A percentile compares a stretch with the other conserved stretches of the same genome.
Conservation (phyloP, 2,113 vertebrate genomes). For the Nothobranchius kuhntae region DNA sequence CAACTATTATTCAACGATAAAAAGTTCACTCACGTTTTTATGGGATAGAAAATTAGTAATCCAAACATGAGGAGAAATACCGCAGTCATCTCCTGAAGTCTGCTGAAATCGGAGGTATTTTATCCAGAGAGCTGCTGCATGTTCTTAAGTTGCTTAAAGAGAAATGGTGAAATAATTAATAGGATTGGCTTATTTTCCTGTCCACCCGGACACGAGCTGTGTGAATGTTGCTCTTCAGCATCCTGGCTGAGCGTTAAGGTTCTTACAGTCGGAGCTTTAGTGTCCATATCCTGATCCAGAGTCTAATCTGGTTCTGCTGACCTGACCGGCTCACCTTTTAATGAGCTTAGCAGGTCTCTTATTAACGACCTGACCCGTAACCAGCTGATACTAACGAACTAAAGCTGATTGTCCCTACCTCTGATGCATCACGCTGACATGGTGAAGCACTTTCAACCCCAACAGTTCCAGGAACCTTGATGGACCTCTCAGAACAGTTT, state of each 20-base stretch:
- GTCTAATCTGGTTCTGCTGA: slow-evolving; percentile 43
- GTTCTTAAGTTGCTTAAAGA: background rate
- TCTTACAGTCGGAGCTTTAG: slow-evolving; percentile 13
- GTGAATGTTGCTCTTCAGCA: background rate
- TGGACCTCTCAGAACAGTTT: background rate
- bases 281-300: slow-evolving; percentile 43
- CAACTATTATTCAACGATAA: too few relatives aligned
- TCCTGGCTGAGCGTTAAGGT: slow-evolving; percentile 6
- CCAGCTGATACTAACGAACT: slow-evolving; percentile 36
- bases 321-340: slow-evolving; percentile 49
- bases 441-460: background rate
- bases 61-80: too few relatives aligned
- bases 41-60: too few relatives aligned
- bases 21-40: too few relatives aligned
- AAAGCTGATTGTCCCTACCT: slow-evolving; percentile 56
- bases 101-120: background rate
- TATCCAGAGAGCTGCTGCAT: background rate
- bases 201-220: background rate
- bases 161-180: background rate
- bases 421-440: slow-evolving; percentile 26
- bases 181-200: background rate
- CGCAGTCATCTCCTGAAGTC: background rate
- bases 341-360: slow-evolving; percentile 49
- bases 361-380: slow-evolving; percentile 55
- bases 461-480: background rate